Percentiles rank a stretch among this genome's conserved stretches.
These are phyloP conservation scores for Valencia hispanica DNA, from an alignment of 2,797 vertebrate species.

Conservation along the genomic window DNA sequence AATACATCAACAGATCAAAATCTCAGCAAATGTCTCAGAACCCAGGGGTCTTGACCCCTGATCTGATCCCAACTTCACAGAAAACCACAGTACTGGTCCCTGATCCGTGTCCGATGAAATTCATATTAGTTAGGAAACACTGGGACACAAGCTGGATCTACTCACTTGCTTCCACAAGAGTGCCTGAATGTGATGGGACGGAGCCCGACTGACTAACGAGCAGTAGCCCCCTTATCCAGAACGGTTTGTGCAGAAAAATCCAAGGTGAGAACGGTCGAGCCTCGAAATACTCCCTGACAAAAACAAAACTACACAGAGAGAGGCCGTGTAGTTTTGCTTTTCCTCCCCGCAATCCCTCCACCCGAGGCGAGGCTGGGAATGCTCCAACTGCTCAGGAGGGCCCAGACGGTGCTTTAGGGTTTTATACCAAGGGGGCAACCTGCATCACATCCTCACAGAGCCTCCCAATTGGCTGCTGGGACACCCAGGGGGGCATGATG, in stretches of 20 bases:
- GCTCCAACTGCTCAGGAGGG: conserved; percentile 96
- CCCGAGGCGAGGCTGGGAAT: conserved; percentile 99
- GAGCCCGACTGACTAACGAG: conserved; percentile 82
- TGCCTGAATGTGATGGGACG: conserved; percentile 89
- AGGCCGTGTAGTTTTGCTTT: conserved; percentile 93
- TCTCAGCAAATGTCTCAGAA: not conserved
- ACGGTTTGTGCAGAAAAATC: conserved; percentile 84
- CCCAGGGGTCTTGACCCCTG: not conserved
- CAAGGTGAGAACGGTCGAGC: conserved; percentile 90
- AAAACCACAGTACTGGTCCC: not conserved
- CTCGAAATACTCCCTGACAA: conserved; percentile 82
- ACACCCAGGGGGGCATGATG: conserved; percentile 68
- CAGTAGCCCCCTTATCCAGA: conserved; percentile 85
- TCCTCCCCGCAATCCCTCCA: conserved; percentile 94
- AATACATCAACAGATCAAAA: conserved; percentile 23
- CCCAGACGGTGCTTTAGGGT: conserved; percentile 82
- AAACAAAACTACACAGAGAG: conserved; percentile 91
- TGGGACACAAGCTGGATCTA: conserved; percentile 38
- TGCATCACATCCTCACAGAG: conserved; percentile 64
- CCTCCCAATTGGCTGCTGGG: conserved; percentile 80
- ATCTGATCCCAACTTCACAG: not conserved
- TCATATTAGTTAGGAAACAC: not conserved
- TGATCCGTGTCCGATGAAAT: not conserved
- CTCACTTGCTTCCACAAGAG: conserved; percentile 93
- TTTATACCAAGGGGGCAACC: conserved; percentile 89